A percentile compares a stretch with the other conserved stretches of the same genome.
phyloP scores from a whole-genome alignment of 2,888 invertebrate species.

The Mythimna pallens region DNA sequence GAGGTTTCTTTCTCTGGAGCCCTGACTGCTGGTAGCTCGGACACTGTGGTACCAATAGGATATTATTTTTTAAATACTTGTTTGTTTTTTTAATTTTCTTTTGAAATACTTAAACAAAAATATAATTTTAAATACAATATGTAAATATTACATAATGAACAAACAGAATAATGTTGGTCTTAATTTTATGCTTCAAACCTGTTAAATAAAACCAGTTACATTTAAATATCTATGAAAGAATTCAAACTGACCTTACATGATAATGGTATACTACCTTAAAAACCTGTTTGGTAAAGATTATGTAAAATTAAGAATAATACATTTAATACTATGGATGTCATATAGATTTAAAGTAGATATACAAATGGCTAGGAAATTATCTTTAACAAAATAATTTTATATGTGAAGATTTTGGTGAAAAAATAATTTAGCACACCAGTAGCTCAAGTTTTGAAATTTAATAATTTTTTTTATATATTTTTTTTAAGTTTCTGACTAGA shows the following conservation, averaged over 20 bases:
- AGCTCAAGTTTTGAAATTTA: neutral
- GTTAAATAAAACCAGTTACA: conserved; percentile 5
- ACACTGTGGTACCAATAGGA: too few relatives aligned
- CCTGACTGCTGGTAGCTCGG: too few relatives aligned
- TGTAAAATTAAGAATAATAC: conserved; percentile 5
- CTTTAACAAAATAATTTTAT: neutral
- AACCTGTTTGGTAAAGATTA: conserved; percentile 40
- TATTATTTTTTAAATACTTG: too few relatives aligned
- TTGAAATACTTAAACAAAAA: too few relatives aligned
- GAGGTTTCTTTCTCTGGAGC: too few relatives aligned
- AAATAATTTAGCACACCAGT: neutral
- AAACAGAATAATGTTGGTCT: neutral
- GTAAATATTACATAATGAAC: too few relatives aligned
- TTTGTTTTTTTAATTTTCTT: too few relatives aligned
- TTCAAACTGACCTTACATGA: conserved; percentile 24
- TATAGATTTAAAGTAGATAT: neutral
- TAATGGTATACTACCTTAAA: conserved; percentile 11
- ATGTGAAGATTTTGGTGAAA: neutral
- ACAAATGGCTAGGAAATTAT: neutral
- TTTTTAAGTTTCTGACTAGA: too few relatives aligned
- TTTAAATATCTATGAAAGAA: conserved; percentile 15
- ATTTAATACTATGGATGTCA: neutral
- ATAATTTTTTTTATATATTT: too few relatives aligned
- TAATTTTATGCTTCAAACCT: neutral
- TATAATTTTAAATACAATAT: too few relatives aligned